These are phyloP conservation scores for Rhadina sibilatrix DNA, from an alignment of 2,113 vertebrate species.

Conservation along the genomic window DNA sequence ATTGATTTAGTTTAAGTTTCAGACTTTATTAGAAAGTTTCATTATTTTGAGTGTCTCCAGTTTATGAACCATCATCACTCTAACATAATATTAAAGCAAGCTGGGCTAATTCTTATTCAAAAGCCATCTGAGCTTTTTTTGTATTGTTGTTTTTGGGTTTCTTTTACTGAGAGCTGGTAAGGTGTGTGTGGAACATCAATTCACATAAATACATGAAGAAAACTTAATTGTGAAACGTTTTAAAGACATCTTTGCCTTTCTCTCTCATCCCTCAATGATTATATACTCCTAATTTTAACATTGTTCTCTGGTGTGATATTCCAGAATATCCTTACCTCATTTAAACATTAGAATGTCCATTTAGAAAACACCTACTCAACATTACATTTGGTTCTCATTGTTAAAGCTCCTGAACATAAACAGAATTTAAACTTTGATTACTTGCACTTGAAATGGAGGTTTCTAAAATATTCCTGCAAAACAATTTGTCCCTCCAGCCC, in stretches of 20 bases:
- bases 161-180: background rate
- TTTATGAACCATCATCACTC: background rate
- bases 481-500: background rate
- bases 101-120: background rate
- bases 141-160: background rate
- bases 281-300: background rate
- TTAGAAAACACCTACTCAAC: background rate
- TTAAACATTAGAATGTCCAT: background rate
- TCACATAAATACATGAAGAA: background rate
- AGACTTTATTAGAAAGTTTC: background rate
- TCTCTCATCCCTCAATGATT: background rate
- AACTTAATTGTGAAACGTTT: background rate
- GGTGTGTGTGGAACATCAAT: background rate
- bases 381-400: background rate
- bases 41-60: background rate
- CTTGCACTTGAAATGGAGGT: rapidly evolving
- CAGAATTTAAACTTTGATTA: background rate
- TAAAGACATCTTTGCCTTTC: background rate
- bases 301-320: background rate
- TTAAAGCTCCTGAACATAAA: background rate
- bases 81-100: background rate
- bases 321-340: background rate
- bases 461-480: background rate
- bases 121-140: background rate
- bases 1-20: background rate